These are phyloP conservation scores for Callyntrura guangdongensis DNA, from an alignment of 2,888 invertebrate species.

Conservation along the genomic window DNA sequence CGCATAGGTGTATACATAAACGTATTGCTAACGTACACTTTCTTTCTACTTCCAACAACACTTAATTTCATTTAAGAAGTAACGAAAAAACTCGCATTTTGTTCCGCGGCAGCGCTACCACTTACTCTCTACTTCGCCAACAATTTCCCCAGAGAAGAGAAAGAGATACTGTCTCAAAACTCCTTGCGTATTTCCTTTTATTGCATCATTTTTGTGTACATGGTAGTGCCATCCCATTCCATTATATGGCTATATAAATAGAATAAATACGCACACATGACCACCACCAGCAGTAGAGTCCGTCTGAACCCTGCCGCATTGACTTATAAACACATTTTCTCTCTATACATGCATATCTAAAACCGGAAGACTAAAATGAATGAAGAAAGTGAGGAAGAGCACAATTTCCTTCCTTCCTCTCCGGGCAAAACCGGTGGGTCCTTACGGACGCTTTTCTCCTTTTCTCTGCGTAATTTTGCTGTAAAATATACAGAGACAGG, in stretches of 20 bases:
- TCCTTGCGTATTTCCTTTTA: conserved; percentile 25
- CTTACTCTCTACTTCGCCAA: neutral
- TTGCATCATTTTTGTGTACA: conserved; percentile 29
- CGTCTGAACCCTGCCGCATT: neutral
- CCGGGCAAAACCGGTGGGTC: neutral
- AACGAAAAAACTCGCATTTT: conserved; percentile 32
- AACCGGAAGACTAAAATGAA: conserved; percentile 42
- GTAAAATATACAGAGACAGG: conserved; percentile 22
- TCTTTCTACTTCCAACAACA: neutral
- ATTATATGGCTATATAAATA: neutral
- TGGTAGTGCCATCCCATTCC: conserved; percentile 9
- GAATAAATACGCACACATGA: neutral
- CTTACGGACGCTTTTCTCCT: conserved; percentile 12
- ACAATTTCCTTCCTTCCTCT: conserved; percentile 18
- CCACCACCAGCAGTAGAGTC: neutral
- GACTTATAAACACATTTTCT: neutral
- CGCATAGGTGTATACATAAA: neutral
- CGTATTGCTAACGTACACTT: neutral
- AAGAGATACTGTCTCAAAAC: conserved; percentile 23
- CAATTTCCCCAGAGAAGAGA: conserved; percentile 66
- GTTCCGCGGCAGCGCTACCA: neutral
- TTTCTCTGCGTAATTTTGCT: conserved; percentile 32
- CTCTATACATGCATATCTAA: neutral
- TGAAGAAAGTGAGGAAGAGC: conserved; percentile 59
- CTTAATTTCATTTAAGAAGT: conserved; percentile 65